Evolutionary conservation across 2,888 invertebrate species (phyloP).

Genomic region (Penaeus monodon): DNA sequence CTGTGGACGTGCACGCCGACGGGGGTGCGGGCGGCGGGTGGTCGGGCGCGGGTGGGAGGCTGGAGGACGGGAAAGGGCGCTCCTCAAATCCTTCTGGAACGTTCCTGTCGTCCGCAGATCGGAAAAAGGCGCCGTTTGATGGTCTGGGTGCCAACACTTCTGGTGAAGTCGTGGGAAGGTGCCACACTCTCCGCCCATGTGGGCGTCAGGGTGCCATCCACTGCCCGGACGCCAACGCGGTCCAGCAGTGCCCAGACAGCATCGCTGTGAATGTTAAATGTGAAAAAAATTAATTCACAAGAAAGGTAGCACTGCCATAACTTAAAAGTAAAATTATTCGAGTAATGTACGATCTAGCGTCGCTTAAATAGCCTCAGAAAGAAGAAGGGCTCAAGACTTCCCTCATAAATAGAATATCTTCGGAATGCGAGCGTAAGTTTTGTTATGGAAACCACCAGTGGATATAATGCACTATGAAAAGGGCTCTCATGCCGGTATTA

Average conservation of each 20-base stretch:
- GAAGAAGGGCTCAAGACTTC: no score
- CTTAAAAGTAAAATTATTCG: no score
- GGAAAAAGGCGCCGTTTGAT: background rate
- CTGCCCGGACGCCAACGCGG: slow-evolving; percentile 40
- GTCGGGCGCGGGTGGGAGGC: background rate
- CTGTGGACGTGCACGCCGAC: background rate
- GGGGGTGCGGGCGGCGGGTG: no score
- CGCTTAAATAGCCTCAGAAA: no score
- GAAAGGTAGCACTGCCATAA: no score
- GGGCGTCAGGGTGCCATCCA: slow-evolving; percentile 34
- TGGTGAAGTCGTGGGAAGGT: slow-evolving; percentile 1
- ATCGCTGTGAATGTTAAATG: slow-evolving; percentile 35
- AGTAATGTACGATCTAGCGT: no score
- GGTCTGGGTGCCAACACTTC: slow-evolving; percentile 29
- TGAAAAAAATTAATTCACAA: background rate
- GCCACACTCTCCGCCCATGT: slow-evolving; percentile 42
- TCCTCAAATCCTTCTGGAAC: slow-evolving; percentile 33
- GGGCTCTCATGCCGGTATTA: no score
- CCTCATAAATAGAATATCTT: no score
- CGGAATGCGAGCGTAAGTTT: no score
- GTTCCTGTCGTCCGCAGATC: background rate
- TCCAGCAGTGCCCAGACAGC: slow-evolving; percentile 58
- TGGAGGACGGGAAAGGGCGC: slow-evolving; percentile 13
- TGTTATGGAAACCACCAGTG: no score
- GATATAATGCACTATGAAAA: no score